Evolutionary conservation across 1,140 invertebrate genomes (phyloP), one percentile per base, ranked within the genome.

Genomic region (Drosophila kikkawai): DNA sequence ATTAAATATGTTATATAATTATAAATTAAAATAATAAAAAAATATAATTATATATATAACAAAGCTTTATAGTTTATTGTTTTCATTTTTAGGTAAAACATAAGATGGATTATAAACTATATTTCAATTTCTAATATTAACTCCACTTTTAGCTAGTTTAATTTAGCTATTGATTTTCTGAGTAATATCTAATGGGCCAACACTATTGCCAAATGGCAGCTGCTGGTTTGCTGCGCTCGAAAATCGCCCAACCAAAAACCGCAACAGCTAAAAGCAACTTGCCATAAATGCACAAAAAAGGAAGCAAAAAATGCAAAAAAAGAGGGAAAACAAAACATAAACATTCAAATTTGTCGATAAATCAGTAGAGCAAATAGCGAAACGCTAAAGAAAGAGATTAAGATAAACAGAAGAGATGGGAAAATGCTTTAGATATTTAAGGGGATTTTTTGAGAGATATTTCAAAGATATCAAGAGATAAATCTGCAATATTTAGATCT

Each of bases 241-340:
- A 83, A 83, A 45, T 63, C 75, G 75, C 37, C 80, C 80, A 82
- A 65, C 48, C 80, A 68, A 66, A 82, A 75, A 78, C 74, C 58
- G 59, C 63, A 60, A 60, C 55, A 60, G 44, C 44, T 11, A 45
- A 17, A 12, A 22, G 19, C 44, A 45, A 37, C 37, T 59, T 26
- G 22, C 19, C 17, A 50, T 19, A 56, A 39, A 22, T 37, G 32
- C 45, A 61, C 50, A 51, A 53, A 44, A 55, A 29, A 48, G 22
- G 22, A 22, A 22, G 22, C 22, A 22, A 45, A 45, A 13, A 36
- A 36, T 34, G 34, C 45, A 61, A 61, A 51, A 34, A 61, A 53
- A 48, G 15, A 26, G 6, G 22, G 12, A 45, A 17, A 47, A 29
- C 15, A 29, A 53, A 36, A 19, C 50, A 53, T 36, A 53, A 53